Evolutionary conservation across 2,888 invertebrate genomes (phyloP).

Genomic region (Lucinisca nassula): DNA sequence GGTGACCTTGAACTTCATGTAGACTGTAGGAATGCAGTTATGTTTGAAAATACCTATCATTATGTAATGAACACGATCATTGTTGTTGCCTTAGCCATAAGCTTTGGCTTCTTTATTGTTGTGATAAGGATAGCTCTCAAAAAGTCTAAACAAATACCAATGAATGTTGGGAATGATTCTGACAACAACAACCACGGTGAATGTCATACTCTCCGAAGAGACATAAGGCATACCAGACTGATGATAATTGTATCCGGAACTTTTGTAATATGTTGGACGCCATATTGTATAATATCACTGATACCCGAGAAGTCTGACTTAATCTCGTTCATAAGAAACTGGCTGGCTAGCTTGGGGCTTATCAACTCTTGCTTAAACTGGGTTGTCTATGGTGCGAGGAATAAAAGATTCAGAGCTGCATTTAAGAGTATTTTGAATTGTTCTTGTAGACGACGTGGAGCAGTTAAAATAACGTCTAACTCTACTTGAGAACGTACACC

Average conservation of each 20-base stretch:
- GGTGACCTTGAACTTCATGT: not conserved
- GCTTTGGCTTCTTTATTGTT: not conserved
- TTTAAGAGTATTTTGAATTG: constrained; percentile 16
- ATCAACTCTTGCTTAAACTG: constrained; percentile 40
- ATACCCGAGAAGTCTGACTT: not conserved
- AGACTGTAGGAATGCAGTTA: not conserved
- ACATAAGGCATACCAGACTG: constrained; percentile 11
- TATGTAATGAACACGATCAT: not conserved
- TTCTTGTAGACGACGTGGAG: not conserved
- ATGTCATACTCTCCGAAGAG: not conserved
- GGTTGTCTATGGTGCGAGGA: constrained; percentile 35
- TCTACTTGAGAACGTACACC: not conserved
- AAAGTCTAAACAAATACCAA: not conserved
- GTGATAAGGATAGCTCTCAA: not conserved
- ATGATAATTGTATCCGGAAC: constrained; percentile 21
- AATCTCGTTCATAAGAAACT: not conserved
- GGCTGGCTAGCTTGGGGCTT: constrained; percentile 17
- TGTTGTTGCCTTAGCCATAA: not conserved
- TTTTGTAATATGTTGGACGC: constrained; percentile 25
- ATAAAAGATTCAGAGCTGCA: constrained; percentile 19
- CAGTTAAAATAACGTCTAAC: not conserved
- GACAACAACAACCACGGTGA: not conserved
- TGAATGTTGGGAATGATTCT: not conserved
- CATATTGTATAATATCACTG: constrained; percentile 25
- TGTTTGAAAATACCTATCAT: not conserved